phyloP scores from a whole-genome alignment of 2,797 vertebrate species.

The Chelidonichthys spinosus region DNA sequence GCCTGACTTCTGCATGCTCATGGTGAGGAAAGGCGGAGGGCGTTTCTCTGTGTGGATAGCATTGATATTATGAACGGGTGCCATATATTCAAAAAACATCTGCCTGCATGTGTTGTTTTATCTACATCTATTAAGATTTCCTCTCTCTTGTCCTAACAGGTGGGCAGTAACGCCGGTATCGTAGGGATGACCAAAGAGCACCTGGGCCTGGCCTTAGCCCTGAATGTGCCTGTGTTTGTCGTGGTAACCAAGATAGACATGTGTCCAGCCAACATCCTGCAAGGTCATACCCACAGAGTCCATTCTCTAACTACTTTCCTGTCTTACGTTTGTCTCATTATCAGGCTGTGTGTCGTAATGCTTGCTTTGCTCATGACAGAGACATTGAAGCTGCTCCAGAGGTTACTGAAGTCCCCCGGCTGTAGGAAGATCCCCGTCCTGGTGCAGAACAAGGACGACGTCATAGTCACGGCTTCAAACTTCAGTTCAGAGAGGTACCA shows the following conservation, averaged over 20 bases:
- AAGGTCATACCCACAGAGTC: conserved; percentile 84
- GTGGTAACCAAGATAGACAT: conserved; percentile 99
- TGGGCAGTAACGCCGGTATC: conserved; percentile 97
- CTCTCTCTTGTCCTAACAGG: conserved; percentile 75
- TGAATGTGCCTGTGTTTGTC: conserved; percentile 97
- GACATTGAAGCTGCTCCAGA: conserved; percentile 95
- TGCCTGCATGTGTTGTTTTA: too few species aligned
- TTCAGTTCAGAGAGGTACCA: conserved; percentile 97
- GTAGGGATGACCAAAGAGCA: conserved; percentile 99
- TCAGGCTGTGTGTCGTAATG: not conserved
- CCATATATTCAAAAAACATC: too few species aligned
- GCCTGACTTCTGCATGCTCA: conserved; percentile 99
- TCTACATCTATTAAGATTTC: too few species aligned
- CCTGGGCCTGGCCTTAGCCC: conserved; percentile 93
- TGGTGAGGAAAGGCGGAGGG: conserved; percentile 83
- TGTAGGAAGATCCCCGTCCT: conserved; percentile 98
- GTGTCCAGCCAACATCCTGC: conserved; percentile 97
- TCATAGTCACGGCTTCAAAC: conserved; percentile 97
- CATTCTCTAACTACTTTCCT: not conserved
- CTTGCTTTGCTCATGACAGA: conserved; percentile 77
- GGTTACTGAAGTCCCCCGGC: conserved; percentile 96
- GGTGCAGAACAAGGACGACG: conserved; percentile 98
- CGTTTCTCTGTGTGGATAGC: not conserved
- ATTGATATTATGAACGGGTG: too few species aligned
- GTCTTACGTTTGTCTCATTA: not conserved